These are phyloP conservation scores for Patella caerulea DNA, from an alignment of 2,888 invertebrate genomes.

Conservation along the genomic window DNA sequence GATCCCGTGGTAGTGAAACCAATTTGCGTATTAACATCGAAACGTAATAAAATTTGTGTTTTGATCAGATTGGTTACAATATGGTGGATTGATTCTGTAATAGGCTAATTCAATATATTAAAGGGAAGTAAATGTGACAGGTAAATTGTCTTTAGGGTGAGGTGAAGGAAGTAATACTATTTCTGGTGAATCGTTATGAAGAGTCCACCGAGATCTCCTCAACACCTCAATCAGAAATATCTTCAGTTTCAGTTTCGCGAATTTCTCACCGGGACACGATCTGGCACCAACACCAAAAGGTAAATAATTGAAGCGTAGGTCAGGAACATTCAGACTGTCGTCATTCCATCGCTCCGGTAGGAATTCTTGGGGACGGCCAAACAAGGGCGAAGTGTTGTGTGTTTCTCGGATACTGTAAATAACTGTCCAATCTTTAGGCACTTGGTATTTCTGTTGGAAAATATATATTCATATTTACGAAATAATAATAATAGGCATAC, in stretches of 20 bases:
- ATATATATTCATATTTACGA: no score
- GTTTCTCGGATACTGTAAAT: slow-evolving; percentile 59
- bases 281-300: slow-evolving; percentile 64
- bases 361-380: slow-evolving; percentile 39
- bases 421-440: slow-evolving; percentile 64
- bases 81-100: no score
- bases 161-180: neutral
- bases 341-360: slow-evolving; percentile 49
- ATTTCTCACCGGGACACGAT: slow-evolving; percentile 61
- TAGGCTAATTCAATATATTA: no score
- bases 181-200: slow-evolving; percentile 45
- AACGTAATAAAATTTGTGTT: no score
- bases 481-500: no score
- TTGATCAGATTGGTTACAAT: no score
- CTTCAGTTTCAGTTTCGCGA: slow-evolving; percentile 56
- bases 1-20: no score
- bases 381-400: slow-evolving; percentile 46
- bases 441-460: slow-evolving; percentile 57
- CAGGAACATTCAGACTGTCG: neutral
- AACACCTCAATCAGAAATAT: slow-evolving; percentile 58
- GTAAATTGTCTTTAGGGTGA: slow-evolving; percentile 13
- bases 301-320: slow-evolving; percentile 44
- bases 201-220: slow-evolving; percentile 42
- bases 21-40: no score
- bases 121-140: neutral